Percentiles rank a stretch among this genome's conserved stretches.
phyloP scores from a whole-genome alignment of 1,140 invertebrate species.

The Cepaea nemoralis region DNA sequence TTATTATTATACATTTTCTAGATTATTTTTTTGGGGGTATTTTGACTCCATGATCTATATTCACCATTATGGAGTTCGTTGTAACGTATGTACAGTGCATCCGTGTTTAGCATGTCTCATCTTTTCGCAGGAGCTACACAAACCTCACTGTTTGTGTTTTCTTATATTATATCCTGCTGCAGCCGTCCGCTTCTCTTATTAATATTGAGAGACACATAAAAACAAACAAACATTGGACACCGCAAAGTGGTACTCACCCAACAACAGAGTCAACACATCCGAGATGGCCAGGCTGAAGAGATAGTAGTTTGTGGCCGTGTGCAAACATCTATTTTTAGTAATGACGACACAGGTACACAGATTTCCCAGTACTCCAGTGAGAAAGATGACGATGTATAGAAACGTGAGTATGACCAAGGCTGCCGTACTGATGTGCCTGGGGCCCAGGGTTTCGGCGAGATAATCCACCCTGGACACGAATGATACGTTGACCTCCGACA shows the following conservation, averaged over 20 bases:
- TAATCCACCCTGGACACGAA: slow-evolving; percentile 38
- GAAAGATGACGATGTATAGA: slow-evolving; percentile 86
- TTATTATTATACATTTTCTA: no score
- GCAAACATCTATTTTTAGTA: slow-evolving; percentile 88
- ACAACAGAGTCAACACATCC: slow-evolving; percentile 85
- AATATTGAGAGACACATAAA: no score
- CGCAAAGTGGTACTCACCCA: slow-evolving; percentile 71
- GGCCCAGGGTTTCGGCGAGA: slow-evolving; percentile 44
- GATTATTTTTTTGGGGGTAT: no score
- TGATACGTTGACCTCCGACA: slow-evolving; percentile 30
- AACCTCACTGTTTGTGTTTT: no score
- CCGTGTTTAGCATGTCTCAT: no score
- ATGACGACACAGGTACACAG: slow-evolving; percentile 94
- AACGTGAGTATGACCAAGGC: slow-evolving; percentile 73
- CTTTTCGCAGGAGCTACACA: no score
- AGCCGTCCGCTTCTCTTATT: no score
- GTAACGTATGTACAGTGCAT: no score
- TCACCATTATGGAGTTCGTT: no score
- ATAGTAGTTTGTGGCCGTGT: slow-evolving; percentile 86
- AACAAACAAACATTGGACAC: no score
- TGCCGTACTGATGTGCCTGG: slow-evolving; percentile 45
- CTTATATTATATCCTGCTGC: no score
- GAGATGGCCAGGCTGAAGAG: slow-evolving; percentile 92
- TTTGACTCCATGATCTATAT: no score
- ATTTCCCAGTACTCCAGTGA: slow-evolving; percentile 90